A percentile compares a stretch with the other conserved stretches of the same genome.
Conservation (phyloP, 2,888 invertebrate species). For the Drosophila mettleri region DNA sequence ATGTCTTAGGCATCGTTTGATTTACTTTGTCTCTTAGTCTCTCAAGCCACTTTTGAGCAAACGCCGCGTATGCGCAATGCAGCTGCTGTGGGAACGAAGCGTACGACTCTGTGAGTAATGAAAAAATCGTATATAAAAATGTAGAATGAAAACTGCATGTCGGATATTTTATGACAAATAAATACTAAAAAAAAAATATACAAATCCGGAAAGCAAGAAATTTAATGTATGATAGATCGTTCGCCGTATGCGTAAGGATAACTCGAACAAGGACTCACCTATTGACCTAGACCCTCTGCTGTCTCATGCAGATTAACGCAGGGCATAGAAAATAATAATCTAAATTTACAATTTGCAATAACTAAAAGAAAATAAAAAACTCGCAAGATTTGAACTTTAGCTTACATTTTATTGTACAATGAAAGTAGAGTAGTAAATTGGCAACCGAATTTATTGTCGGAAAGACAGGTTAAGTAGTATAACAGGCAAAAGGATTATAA, state of each 20-base stretch:
- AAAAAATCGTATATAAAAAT: neutral
- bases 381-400: constrained; percentile 11
- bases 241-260: too few species aligned
- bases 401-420: constrained; percentile 25
- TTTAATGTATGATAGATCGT: too few species aligned
- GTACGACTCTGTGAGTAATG: constrained; percentile 34
- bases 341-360: too few species aligned
- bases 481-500: neutral
- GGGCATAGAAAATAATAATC: too few species aligned
- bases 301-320: too few species aligned
- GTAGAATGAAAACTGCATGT: neutral
- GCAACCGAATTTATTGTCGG: neutral
- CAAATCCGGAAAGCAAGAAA: too few species aligned
- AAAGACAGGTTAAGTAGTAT: neutral
- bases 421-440: constrained; percentile 1
- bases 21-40: constrained; percentile 22
- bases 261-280: neutral
- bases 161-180: too few species aligned
- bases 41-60: constrained; percentile 27
- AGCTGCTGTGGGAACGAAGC: constrained; percentile 36
- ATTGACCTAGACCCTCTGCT: neutral
- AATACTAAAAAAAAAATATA: too few species aligned
- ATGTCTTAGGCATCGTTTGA: neutral
- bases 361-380: neutral
- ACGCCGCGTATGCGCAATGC: constrained; percentile 60